Conservation (phyloP, 1,140 invertebrate species). For the Cepaea nemoralis region DNA sequence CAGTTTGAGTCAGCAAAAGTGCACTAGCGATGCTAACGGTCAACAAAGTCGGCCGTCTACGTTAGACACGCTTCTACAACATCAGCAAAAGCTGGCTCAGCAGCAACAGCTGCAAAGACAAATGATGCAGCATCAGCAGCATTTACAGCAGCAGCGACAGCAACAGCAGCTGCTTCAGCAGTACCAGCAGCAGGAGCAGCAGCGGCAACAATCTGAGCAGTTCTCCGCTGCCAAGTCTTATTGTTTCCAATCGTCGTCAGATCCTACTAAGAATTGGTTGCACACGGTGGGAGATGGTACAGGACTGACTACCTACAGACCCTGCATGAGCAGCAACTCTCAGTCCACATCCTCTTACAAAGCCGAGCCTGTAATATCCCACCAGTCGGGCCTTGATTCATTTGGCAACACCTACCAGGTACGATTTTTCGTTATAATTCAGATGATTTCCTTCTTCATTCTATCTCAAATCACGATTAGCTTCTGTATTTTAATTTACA, state of each 20-base stretch:
- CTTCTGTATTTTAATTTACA: too few relatives aligned
- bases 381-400: background rate
- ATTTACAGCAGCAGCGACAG: conserved; percentile 24
- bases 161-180: conserved; percentile 24
- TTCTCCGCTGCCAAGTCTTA: background rate
- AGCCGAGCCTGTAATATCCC: background rate
- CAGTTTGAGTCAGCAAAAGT: background rate
- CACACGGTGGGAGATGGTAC: background rate
- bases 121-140: conserved; percentile 34
- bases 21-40: background rate
- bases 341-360: background rate
- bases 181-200: conserved; percentile 27
- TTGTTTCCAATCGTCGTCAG: background rate
- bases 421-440: background rate
- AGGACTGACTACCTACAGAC: background rate
- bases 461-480: too few relatives aligned
- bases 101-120: conserved; percentile 36
- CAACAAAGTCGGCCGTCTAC: background rate
- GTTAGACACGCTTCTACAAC: conserved; percentile 22
- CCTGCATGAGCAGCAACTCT: background rate
- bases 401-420: conserved; percentile 22
- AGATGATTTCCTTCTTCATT: too few relatives aligned
- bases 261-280: background rate
- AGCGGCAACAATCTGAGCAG: conserved; percentile 15
- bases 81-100: conserved; percentile 34